Percentiles rank a stretch among this genome's conserved stretches.
These are phyloP conservation scores for Drosophila eohydei DNA, from an alignment of 2,888 invertebrate genomes.

Conservation along the genomic window DNA sequence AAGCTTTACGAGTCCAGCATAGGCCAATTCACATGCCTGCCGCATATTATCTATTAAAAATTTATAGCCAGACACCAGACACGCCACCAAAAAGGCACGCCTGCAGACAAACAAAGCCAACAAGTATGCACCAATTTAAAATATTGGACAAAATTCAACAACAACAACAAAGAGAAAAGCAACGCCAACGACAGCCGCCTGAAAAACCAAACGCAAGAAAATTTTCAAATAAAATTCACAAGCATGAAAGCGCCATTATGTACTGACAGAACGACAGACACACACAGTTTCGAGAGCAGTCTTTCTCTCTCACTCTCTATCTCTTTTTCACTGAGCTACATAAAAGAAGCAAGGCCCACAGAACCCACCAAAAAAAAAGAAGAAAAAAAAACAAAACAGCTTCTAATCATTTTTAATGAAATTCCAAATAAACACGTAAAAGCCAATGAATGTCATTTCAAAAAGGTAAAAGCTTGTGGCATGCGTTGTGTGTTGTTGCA, in stretches of 20 bases:
- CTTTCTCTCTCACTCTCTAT: background rate
- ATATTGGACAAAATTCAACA: conserved; percentile 50
- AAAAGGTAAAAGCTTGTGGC: conserved; percentile 80
- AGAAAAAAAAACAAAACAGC: conserved; percentile 71
- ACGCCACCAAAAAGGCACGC: conserved; percentile 53
- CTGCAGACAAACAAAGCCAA: conserved; percentile 75
- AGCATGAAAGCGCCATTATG: conserved; percentile 80
- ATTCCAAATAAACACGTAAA: conserved; percentile 81
- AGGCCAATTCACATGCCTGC: conserved; percentile 77
- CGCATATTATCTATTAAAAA: conserved; percentile 81
- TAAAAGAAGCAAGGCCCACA: conserved; percentile 26
- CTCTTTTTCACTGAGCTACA: conserved; percentile 11
- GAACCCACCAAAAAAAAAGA: conserved; percentile 41
- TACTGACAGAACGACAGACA: conserved; percentile 54
- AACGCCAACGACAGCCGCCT: conserved; percentile 37
- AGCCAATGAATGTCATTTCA: conserved; percentile 80
- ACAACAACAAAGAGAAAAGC: conserved; percentile 16
- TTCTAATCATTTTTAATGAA: conserved; percentile 81
- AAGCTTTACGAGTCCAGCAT: conserved; percentile 68
- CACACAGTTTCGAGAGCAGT: conserved; percentile 31
- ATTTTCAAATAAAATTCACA: conserved; percentile 80
- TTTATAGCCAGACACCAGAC: conserved; percentile 70
- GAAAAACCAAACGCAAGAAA: conserved; percentile 73
- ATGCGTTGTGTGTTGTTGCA: conserved; percentile 32
- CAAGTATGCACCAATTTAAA: conserved; percentile 82